Percentiles rank a stretch among this genome's conserved stretches.
Evolutionary conservation across 1,140 invertebrate species (phyloP).

Genomic region (Polypedilum vanderplanki): DNA sequence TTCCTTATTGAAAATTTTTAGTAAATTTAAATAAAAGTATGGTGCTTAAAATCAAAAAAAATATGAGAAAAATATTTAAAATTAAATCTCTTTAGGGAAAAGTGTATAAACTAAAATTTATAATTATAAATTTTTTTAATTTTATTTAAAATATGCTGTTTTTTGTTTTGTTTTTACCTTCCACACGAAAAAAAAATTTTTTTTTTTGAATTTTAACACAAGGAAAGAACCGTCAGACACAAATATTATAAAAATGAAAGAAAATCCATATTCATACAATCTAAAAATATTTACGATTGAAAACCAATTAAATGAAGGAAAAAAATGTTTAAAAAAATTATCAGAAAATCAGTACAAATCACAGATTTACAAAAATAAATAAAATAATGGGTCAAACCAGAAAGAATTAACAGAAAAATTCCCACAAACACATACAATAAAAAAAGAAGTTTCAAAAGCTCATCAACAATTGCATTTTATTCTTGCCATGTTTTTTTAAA

Average conservation of each 20-base stretch:
- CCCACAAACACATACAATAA: background rate
- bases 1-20: constrained; percentile 26
- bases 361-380: constrained; percentile 5
- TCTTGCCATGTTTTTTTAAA: constrained; percentile 14
- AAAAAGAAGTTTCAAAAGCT: constrained; percentile 6
- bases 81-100: background rate
- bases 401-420: background rate
- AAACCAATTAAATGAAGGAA: background rate
- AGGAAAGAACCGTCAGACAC: background rate
- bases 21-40: constrained; percentile 10
- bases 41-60: constrained; percentile 10
- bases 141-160: background rate
- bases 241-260: background rate
- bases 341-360: constrained; percentile 26
- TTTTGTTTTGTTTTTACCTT: background rate
- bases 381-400: background rate
- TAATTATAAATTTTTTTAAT: constrained; percentile 1
- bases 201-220: background rate
- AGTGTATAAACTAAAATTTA: background rate
- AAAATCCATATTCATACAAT: background rate
- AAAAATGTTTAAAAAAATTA: background rate
- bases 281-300: background rate
- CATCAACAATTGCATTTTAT: constrained; percentile 14
- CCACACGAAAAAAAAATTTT: background rate
- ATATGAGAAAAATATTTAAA: constrained; percentile 20